Percentiles rank a stretch among this genome's conserved stretches.
These are phyloP conservation scores for Circaetus cinerascens DNA, from an alignment of 2,113 vertebrate genomes.

Conservation along the genomic window DNA sequence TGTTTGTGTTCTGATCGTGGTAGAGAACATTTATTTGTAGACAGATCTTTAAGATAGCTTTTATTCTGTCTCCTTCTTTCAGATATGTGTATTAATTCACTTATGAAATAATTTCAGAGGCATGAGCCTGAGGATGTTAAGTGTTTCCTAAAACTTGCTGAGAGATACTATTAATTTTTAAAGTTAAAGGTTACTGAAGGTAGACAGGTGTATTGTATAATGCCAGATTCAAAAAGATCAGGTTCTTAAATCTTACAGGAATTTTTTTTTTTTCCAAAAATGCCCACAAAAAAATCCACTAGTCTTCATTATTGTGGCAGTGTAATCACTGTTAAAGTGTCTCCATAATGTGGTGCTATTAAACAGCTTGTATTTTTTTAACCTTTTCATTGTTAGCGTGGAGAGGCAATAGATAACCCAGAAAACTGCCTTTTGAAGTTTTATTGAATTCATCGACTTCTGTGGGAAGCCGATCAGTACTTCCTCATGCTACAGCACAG, in stretches of 20 bases:
- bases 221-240: background rate
- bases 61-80: background rate
- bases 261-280: background rate
- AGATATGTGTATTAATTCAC: background rate
- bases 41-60: background rate
- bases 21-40: background rate
- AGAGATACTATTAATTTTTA: background rate
- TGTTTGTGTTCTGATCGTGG: background rate
- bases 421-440: conserved; percentile 51
- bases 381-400: conserved; percentile 29
- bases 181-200: background rate
- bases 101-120: background rate
- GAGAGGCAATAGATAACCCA: conserved; percentile 26
- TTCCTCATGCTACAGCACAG: background rate
- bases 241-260: background rate
- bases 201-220: background rate
- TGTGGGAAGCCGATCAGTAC: background rate
- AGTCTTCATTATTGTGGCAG: background rate
- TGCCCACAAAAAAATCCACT: background rate
- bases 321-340: background rate
- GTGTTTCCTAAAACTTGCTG: background rate
- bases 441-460: conserved; percentile 41
- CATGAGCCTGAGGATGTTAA: background rate
- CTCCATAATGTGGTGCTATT: background rate
- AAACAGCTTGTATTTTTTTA: conserved; percentile 14